Base-by-base conservation (phyloP, 1,140 invertebrate species). In the Proctacanthus coquilletti region DNA sequence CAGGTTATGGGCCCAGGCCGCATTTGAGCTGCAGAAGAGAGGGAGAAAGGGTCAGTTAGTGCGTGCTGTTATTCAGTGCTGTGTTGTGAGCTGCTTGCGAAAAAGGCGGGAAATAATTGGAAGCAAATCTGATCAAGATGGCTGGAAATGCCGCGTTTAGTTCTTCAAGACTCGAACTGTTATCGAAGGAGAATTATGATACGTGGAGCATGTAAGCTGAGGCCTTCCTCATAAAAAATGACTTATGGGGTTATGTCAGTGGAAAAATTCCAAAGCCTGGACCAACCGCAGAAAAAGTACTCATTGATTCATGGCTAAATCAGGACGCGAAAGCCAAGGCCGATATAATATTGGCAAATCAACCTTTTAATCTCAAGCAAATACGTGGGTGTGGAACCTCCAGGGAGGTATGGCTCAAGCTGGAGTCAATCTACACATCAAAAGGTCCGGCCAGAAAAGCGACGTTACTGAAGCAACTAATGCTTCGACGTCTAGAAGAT, bases 121-220 rank as follows among this genome's bases (percentile, higher is more conserved):
- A n/a, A n/a, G n/a, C n/a, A 34, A 18, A 4, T 34, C 20, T 10
- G 5, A 36, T 9, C 14, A 21, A 8, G 21, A 19, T n/a, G n/a
- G n/a, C n/a, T 18, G 11, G 3, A 15, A 17, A 11, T 21, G 3
- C 21, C 13, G 23, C 6, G n/a, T 10, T 18, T 19, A 18, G 17
- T 15, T 34, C 10, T 15, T 5, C 33, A 19, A 17, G 10, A 11
- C 15, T 39, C 18, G 29, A 32, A 21, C 15, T 39, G 4, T 21
- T 39, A 6, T 31, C 37, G 4, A 39, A 39, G 15, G 31, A 39
- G 3, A 39, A 39, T 21, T 39, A 42, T 30, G 47, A 48, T 19
- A 49, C 47, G 5, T 51, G 47, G 47, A 41, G 21, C 2, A 48
- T 51, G 8, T 47, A 49, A 23, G 37, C 45, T 0, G 40, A 49